Percentiles rank a stretch among this genome's conserved stretches.
phyloP scores from a whole-genome alignment of 2,888 invertebrate species.

The Ormyrus thymus region DNA sequence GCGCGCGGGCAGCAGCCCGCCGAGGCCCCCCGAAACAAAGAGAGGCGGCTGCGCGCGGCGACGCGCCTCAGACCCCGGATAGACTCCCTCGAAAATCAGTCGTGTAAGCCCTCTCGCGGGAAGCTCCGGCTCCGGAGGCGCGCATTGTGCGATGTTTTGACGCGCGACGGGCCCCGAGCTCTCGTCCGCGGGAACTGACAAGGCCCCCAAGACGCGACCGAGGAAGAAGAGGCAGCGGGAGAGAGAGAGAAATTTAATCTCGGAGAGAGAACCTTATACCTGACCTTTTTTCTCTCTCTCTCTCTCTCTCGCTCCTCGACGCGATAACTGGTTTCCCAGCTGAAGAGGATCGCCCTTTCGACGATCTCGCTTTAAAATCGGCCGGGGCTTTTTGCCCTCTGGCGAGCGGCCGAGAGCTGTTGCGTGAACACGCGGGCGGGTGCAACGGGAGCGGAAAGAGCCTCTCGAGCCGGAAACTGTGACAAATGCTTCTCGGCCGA shows the following conservation, averaged over 20 bases:
- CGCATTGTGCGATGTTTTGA: constrained; percentile 69
- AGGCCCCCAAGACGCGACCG: constrained; percentile 27
- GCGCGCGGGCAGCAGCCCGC: background rate
- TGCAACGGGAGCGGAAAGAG: constrained; percentile 20
- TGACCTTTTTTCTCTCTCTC: constrained; percentile 46
- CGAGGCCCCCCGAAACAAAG: background rate
- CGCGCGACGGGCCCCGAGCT: constrained; percentile 65
- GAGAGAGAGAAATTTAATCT: constrained; percentile 52
- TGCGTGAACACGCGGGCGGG: background rate
- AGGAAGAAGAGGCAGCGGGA: constrained; percentile 7
- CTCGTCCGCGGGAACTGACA: constrained; percentile 24
- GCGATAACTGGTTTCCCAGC: constrained; percentile 53
- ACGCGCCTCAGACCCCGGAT: background rate
- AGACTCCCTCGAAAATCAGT: background rate
- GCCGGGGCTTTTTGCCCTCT: constrained; percentile 20
- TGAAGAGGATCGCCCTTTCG: constrained; percentile 34
- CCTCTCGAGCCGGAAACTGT: background rate
- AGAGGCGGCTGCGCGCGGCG: background rate
- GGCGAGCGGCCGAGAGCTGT: constrained; percentile 21
- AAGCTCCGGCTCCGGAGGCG: constrained; percentile 56
- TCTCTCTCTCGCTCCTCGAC: background rate
- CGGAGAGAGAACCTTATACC: constrained; percentile 41
- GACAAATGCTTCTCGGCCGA: background rate
- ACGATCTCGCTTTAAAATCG: constrained; percentile 45
- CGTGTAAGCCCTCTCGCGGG: constrained; percentile 35